Evolutionary conservation across 2,888 invertebrate genomes (phyloP).

Genomic region (Apotomis betuletana): DNA sequence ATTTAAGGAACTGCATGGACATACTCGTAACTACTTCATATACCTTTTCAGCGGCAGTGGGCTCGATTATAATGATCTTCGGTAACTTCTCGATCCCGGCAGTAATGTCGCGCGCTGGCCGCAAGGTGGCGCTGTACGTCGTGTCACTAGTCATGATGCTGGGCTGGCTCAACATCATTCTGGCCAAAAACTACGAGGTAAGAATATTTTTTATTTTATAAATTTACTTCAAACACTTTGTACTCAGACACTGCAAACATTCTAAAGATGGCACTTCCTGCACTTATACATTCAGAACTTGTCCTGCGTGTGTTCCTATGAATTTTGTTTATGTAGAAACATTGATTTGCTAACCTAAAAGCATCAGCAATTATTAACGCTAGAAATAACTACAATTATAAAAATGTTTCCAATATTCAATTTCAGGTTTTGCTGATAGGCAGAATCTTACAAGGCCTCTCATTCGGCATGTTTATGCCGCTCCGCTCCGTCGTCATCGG

Average conservation of each 20-base stretch:
- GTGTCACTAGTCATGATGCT: conserved; percentile 70
- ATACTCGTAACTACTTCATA: too few relatives aligned
- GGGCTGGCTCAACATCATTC: conserved; percentile 77
- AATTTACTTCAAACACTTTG: too few relatives aligned
- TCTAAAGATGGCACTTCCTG: too few relatives aligned
- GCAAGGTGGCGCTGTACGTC: conserved; percentile 73
- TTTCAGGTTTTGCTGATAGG: conserved; percentile 60
- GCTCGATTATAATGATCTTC: conserved; percentile 53
- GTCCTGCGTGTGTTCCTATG: too few relatives aligned
- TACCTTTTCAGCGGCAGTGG: conserved; percentile 55
- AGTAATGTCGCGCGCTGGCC: conserved; percentile 78
- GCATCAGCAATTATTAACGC: too few relatives aligned
- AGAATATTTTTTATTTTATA: background rate
- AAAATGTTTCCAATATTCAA: background rate
- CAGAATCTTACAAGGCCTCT: conserved; percentile 68
- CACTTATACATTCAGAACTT: too few relatives aligned
- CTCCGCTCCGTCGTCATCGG: conserved; percentile 78
- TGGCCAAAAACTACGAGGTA: conserved; percentile 63
- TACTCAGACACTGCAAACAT: too few relatives aligned
- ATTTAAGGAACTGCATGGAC: too few relatives aligned
- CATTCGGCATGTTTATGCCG: conserved; percentile 77
- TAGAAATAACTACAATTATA: background rate
- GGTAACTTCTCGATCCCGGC: conserved; percentile 58
- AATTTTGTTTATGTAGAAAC: too few relatives aligned
- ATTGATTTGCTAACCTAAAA: too few relatives aligned